Conservation (phyloP, 2,888 invertebrate species). For the Netelia inedita region DNA sequence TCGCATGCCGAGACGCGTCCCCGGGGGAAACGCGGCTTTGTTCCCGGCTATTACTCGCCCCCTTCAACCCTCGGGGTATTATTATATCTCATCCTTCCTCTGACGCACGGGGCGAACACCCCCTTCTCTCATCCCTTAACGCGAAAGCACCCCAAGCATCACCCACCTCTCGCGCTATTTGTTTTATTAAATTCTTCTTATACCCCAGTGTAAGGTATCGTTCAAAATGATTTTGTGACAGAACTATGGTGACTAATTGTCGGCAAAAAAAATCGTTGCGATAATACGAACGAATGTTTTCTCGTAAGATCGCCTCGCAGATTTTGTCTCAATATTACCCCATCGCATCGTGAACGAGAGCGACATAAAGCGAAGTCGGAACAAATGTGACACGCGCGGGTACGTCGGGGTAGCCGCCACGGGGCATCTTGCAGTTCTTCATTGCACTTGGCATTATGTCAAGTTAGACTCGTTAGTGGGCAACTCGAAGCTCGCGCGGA, state of each 20-base stretch:
- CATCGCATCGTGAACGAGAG: conserved; percentile 14
- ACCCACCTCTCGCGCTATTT: conserved; percentile 76
- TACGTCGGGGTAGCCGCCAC: conserved; percentile 69
- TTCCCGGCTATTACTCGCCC: conserved; percentile 85
- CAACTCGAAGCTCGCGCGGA: conserved; percentile 75
- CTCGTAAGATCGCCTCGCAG: no score
- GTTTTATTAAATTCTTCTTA: conserved; percentile 84
- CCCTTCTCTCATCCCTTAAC: conserved; percentile 65
- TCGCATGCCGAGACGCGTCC: conserved; percentile 61
- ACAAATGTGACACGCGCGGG: conserved; percentile 45
- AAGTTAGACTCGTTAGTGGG: conserved; percentile 84
- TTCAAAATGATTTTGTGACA: no score
- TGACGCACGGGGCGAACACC: conserved; percentile 70
- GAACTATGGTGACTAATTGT: no score
- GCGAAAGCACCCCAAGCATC: conserved; percentile 48
- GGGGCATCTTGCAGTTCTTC: conserved; percentile 80
- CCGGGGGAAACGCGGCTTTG: conserved; percentile 78
- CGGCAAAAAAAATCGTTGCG: no score
- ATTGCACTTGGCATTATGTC: conserved; percentile 84
- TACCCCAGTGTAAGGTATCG: conserved; percentile 51
- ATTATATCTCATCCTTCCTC: conserved; percentile 83
- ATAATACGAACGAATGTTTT: no score
- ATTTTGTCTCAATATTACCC: no score
- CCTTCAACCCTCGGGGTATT: conserved; percentile 84
- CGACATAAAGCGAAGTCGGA: conserved; percentile 12